phyloP scores from a whole-genome alignment of 2,113 vertebrate species.

The Chamaetylas fuelleborni region DNA sequence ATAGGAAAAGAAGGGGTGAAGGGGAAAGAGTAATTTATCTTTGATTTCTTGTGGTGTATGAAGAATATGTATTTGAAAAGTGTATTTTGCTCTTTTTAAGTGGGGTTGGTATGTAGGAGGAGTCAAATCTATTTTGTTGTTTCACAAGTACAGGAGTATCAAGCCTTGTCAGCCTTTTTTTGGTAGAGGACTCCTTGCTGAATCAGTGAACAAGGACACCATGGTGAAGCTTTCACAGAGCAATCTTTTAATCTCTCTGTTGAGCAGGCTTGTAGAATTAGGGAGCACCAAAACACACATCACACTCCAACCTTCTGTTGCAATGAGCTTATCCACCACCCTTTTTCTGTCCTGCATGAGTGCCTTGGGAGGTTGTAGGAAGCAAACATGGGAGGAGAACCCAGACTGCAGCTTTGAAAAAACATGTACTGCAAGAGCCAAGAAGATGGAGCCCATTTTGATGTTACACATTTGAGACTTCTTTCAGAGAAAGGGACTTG shows the following conservation, averaged over 20 bases:
- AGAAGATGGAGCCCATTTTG: background rate
- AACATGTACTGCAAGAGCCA: background rate
- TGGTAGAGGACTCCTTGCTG: background rate
- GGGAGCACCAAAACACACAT: background rate
- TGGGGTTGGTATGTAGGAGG: background rate
- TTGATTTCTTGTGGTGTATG: background rate
- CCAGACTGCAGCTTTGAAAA: background rate
- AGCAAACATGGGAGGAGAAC: accelerated
- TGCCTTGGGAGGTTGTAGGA: background rate
- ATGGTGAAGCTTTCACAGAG: background rate
- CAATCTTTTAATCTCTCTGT: background rate
- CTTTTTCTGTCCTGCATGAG: accelerated
- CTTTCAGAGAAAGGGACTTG: background rate
- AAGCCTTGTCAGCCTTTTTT: background rate
- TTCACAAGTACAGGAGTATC: background rate
- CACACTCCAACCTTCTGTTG: background rate
- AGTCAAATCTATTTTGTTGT: background rate
- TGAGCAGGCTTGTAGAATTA: background rate
- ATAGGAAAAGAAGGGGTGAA: background rate
- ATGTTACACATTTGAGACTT: background rate
- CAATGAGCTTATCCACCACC: background rate
- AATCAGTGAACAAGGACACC: background rate
- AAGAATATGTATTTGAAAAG: background rate
- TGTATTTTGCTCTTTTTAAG: background rate
- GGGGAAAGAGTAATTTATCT: background rate